phyloP scores from a whole-genome alignment of 2,797 vertebrate species.

The Octomys mimax region DNA sequence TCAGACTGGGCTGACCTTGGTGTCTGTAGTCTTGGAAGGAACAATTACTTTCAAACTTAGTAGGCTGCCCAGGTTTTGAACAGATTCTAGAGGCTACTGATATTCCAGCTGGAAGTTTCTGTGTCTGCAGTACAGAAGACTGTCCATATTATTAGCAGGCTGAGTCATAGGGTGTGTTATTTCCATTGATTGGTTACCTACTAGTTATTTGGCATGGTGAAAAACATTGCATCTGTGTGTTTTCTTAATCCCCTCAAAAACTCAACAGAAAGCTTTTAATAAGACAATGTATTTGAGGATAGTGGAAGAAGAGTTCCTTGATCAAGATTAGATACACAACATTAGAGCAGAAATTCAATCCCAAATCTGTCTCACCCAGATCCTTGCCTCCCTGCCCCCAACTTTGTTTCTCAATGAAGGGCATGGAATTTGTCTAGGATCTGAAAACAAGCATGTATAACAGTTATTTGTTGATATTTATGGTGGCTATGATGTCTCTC shows the following conservation, averaged over 20 bases:
- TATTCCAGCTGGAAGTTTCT: background rate
- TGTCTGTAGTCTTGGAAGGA: background rate
- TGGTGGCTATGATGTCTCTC: background rate
- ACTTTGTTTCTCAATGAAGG: background rate
- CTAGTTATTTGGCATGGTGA: background rate
- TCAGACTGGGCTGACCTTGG: background rate
- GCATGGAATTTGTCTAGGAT: background rate
- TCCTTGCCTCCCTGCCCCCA: background rate
- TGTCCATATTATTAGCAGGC: background rate
- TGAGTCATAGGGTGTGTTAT: background rate
- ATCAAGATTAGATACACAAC: background rate
- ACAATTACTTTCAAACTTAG: background rate
- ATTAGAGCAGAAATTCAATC: background rate
- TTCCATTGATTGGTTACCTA: background rate
- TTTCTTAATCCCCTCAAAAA: slow-evolving; percentile 26
- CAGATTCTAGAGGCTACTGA: background rate
- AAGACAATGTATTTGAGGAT: background rate
- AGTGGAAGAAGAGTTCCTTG: background rate
- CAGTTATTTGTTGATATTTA: background rate
- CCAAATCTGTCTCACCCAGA: background rate
- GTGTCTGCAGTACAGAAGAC: background rate
- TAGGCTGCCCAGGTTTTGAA: background rate
- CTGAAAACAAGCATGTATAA: background rate
- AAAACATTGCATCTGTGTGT: background rate
- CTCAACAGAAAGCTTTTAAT: background rate